phyloP scores from a whole-genome alignment of 1,140 invertebrate species.

The Anoplophora glabripennis region DNA sequence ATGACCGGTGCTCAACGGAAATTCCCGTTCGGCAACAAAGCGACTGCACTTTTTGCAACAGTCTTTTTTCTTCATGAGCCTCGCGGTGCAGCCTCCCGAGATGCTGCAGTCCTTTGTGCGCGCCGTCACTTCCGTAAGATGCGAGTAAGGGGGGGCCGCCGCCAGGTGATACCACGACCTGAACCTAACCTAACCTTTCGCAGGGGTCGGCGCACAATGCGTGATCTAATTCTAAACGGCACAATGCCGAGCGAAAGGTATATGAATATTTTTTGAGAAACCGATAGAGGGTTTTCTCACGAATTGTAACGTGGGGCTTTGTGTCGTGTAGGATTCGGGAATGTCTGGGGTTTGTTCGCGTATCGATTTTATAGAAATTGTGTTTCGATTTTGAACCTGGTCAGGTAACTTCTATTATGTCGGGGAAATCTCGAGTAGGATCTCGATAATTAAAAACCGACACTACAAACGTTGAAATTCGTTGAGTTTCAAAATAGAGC shows the following conservation, averaged over 20 bases:
- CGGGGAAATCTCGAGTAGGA: too few relatives aligned
- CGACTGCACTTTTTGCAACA: conserved; percentile 16
- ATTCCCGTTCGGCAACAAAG: conserved; percentile 11
- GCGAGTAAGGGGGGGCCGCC: conserved; percentile 14
- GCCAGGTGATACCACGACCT: conserved; percentile 21
- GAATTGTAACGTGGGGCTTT: conserved; percentile 9
- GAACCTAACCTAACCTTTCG: conserved; percentile 20
- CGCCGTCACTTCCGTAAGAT: conserved; percentile 21
- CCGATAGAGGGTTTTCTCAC: conserved; percentile 19
- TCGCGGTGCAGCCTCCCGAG: conserved; percentile 15
- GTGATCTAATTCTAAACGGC: conserved; percentile 43
- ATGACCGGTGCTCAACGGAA: conserved; percentile 1
- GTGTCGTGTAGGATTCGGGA: conserved; percentile 6
- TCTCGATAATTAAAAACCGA: too few relatives aligned
- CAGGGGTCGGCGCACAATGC: conserved; percentile 31
- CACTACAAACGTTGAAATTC: too few relatives aligned
- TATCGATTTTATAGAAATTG: conserved; percentile 20
- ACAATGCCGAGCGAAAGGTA: conserved; percentile 33
- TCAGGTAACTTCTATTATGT: too few relatives aligned
- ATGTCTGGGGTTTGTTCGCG: not conserved
- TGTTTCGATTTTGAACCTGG: not conserved
- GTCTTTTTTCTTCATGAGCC: conserved; percentile 5
- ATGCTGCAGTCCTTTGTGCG: conserved; percentile 9
- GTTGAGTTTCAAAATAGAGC: too few relatives aligned
- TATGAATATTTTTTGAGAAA: conserved; percentile 10